Conservation (phyloP, 2,797 vertebrate species). For the Pampus argenteus region DNA sequence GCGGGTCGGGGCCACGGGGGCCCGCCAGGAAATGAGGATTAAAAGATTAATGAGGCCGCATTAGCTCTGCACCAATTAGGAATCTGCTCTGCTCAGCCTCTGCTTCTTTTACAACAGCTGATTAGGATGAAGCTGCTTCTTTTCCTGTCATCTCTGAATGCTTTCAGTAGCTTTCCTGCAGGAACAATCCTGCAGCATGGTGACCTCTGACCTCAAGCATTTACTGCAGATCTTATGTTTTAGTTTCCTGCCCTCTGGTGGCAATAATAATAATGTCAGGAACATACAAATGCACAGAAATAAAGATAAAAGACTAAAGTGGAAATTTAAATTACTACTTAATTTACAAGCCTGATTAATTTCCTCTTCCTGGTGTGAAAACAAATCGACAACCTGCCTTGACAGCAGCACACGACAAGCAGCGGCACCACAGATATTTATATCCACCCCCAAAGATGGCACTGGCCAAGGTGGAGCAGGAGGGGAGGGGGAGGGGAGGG, state of each 20-base stretch:
- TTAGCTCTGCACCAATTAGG: conserved; percentile 67
- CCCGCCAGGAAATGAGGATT: conserved; percentile 68
- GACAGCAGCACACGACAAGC: conserved; percentile 9
- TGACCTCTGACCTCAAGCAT: conserved; percentile 14
- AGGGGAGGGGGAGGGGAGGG: no score
- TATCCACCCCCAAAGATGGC: conserved; percentile 83
- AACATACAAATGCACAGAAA: neutral
- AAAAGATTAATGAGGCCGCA: conserved; percentile 69
- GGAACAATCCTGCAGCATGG: neutral
- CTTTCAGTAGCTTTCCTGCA: neutral
- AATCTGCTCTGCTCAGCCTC: conserved; percentile 24
- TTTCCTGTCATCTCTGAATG: neutral
- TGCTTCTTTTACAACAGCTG: neutral
- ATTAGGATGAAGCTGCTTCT: conserved; percentile 17
- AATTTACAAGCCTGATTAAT: neutral
- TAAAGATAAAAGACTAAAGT: neutral
- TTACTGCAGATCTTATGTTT: neutral
- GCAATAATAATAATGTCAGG: conserved; percentile 9
- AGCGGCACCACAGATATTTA: conserved; percentile 74
- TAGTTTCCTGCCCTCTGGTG: conserved; percentile 87
- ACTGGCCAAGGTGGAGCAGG: conserved; percentile 59
- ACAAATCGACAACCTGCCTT: neutral
- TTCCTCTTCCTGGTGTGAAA: neutral
- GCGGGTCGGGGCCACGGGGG: conserved; percentile 40
- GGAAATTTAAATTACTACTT: neutral